Percentiles rank a stretch among this genome's conserved stretches.
Evolutionary conservation across 2,888 invertebrate genomes (phyloP).

Genomic region (Oxyteleia sp.): DNA sequence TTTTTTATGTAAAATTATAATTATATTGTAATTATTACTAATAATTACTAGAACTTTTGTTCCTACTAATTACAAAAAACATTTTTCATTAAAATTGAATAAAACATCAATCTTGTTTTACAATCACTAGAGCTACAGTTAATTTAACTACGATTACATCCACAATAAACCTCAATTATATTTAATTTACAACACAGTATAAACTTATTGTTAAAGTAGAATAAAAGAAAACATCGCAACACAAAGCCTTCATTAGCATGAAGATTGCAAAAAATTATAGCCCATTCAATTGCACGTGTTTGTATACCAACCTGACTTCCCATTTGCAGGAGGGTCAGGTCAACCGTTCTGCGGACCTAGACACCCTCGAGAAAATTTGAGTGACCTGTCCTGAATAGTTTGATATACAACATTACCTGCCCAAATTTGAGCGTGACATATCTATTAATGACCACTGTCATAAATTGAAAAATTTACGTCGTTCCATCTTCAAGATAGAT

Average conservation of each 20-base stretch:
- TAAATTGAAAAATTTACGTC: conserved; percentile 79
- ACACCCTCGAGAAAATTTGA: conserved; percentile 14
- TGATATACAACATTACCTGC: conserved; percentile 82
- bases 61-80: too few species aligned
- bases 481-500: conserved; percentile 14
- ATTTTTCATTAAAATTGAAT: background rate
- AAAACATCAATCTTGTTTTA: background rate
- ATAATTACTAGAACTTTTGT: too few species aligned
- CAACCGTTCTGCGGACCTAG: conserved; percentile 45
- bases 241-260: background rate
- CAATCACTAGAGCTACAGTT: background rate
- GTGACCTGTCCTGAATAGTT: conserved; percentile 20
- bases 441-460: conserved; percentile 80
- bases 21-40: too few species aligned
- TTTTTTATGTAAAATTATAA: too few species aligned
- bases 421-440: conserved; percentile 79
- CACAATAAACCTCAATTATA: background rate
- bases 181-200: background rate
- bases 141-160: background rate
- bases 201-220: background rate
- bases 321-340: too few species aligned
- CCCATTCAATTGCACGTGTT: conserved; percentile 6
- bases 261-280: conserved; percentile 6
- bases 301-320: conserved; percentile 9
- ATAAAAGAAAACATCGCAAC: background rate